Percentiles rank a stretch among this genome's conserved stretches.
phyloP scores from a whole-genome alignment of 2,113 vertebrate species.

The Pelobates fuscus region DNA sequence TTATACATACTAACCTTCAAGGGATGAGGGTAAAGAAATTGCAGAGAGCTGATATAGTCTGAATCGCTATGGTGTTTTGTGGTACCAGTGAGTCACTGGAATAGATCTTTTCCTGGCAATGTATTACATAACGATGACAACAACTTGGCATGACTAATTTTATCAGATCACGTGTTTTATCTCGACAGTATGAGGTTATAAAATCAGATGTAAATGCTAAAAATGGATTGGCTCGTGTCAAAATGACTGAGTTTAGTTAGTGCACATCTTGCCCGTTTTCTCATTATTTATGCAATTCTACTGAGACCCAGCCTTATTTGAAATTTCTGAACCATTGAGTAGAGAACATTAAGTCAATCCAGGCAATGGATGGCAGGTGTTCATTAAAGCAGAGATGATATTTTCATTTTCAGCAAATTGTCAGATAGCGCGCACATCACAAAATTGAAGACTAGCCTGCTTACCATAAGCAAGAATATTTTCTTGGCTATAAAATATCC shows the following conservation, averaged over 20 bases:
- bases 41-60: constrained; percentile 4
- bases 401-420: constrained; percentile 47
- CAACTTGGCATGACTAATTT: constrained; percentile 52
- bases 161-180: constrained; percentile 54
- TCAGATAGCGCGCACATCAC: constrained; percentile 45
- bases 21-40: constrained; percentile 1
- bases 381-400: constrained; percentile 53
- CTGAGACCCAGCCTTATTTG: constrained; percentile 52
- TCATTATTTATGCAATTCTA: constrained; percentile 55
- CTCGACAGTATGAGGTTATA: constrained; percentile 16
- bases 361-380: constrained; percentile 48
- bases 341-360: constrained; percentile 50
- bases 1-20: constrained; percentile 23
- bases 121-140: constrained; percentile 55
- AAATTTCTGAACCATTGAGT: constrained; percentile 40
- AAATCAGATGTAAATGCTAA: constrained; percentile 35
- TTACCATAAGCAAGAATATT: constrained; percentile 37
- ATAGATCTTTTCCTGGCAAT: constrained; percentile 56
- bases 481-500: neutral
- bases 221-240: constrained; percentile 55
- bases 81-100: constrained; percentile 22
- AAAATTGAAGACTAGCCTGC: constrained; percentile 14
- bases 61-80: constrained; percentile 4
- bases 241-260: constrained; percentile 42
- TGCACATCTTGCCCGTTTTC: constrained; percentile 48